These are phyloP conservation scores for Microcebus griseorufus DNA, from an alignment of 2,113 vertebrate species.

Conservation along the genomic window DNA sequence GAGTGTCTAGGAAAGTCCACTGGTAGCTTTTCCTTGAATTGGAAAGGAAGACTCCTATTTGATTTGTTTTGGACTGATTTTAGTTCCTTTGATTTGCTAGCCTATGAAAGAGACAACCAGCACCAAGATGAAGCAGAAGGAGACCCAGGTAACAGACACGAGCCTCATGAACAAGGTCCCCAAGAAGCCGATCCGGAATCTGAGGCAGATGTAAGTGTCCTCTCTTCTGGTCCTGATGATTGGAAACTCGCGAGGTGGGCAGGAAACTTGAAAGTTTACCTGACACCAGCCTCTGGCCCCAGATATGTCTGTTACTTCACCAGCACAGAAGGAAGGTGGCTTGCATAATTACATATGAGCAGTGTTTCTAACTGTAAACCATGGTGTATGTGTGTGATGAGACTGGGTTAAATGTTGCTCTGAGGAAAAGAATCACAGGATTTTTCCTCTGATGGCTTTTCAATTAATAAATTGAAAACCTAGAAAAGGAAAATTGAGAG, in stretches of 20 bases:
- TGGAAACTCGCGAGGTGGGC: background rate
- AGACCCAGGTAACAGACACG: slow-evolving; percentile 82
- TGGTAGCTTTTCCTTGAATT: background rate
- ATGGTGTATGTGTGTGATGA: background rate
- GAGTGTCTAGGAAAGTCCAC: background rate
- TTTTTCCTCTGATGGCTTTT: background rate
- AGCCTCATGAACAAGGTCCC: slow-evolving; percentile 78
- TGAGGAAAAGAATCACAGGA: background rate
- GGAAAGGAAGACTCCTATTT: background rate
- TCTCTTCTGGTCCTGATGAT: background rate
- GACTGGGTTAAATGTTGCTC: background rate
- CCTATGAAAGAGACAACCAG: slow-evolving; percentile 85
- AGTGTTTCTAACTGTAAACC: background rate
- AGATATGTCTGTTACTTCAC: background rate
- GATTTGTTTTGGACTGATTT: background rate
- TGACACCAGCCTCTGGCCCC: background rate
- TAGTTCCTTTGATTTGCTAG: slow-evolving; percentile 70
- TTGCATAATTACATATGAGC: background rate
- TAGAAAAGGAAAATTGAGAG: background rate
- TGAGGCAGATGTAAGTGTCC: slow-evolving; percentile 76
- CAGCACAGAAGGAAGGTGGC: background rate
- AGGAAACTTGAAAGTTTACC: background rate
- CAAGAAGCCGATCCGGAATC: slow-evolving; percentile 78
- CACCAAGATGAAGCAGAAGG: slow-evolving; percentile 86
- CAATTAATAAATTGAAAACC: background rate